These are phyloP conservation scores for Hydrophis major DNA, from an alignment of 2,797 vertebrate species.

Conservation along the genomic window DNA sequence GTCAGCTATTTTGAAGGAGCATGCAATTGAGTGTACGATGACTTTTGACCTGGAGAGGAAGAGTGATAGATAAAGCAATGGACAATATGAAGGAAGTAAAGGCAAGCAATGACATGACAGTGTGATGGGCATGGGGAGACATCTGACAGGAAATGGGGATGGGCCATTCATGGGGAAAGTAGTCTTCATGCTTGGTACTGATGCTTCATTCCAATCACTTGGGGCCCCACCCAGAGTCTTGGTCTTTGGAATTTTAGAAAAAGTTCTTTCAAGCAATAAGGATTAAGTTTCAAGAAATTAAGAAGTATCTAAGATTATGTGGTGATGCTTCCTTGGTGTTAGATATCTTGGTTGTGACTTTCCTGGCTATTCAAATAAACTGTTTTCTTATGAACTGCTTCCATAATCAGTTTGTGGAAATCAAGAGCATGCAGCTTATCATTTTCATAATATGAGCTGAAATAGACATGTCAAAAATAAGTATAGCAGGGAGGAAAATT, in stretches of 20 bases:
- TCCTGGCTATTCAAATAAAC: slow-evolving; percentile 31
- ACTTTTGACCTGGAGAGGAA: background rate
- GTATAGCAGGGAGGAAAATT: slow-evolving; percentile 26
- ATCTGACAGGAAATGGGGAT: background rate
- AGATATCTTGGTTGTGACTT: slow-evolving; percentile 31
- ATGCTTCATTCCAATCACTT: background rate
- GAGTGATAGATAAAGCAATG: background rate
- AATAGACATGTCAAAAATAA: slow-evolving; percentile 30
- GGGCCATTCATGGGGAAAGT: background rate
- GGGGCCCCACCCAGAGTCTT: background rate
- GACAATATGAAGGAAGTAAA: background rate
- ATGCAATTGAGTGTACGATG: background rate
- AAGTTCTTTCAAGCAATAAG: background rate
- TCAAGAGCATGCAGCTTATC: slow-evolving; percentile 26
- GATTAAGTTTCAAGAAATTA: background rate
- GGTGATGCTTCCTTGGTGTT: slow-evolving; percentile 49
- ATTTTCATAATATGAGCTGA: slow-evolving; percentile 30
- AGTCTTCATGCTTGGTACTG: background rate
- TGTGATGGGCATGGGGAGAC: background rate
- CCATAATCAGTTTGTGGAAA: slow-evolving; percentile 30
- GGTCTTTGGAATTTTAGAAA: background rate
- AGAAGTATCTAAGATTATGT: slow-evolving; percentile 18
- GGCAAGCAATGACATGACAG: background rate
- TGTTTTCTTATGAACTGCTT: slow-evolving; percentile 35
- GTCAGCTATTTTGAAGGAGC: background rate